Percentiles rank a stretch among this genome's conserved stretches.
Evolutionary conservation across 2,113 vertebrate species (phyloP).

Genomic region (Ellobius talpinus): DNA sequence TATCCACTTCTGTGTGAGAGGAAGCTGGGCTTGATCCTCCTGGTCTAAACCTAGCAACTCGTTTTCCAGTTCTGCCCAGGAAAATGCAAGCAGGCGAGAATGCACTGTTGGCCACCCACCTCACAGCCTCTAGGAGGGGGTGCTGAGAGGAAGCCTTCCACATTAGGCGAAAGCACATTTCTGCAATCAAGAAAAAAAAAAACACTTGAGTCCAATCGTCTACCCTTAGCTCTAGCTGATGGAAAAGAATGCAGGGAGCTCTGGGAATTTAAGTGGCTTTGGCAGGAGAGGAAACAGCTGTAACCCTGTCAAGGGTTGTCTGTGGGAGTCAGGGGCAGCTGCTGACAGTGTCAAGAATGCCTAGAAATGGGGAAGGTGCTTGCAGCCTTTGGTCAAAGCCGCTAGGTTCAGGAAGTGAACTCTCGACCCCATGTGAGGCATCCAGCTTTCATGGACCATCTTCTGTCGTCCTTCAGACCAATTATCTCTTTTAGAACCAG

Average conservation of each 20-base stretch:
- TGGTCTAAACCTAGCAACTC: constrained; percentile 39
- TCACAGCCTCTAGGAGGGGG: constrained; percentile 2
- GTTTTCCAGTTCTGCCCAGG: constrained; percentile 53
- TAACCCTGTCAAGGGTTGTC: not conserved
- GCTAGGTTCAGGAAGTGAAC: not conserved
- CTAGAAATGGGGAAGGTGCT: not conserved
- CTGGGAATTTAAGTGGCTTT: not conserved
- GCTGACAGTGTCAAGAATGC: constrained; percentile 23
- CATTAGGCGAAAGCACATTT: not conserved
- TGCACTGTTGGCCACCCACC: constrained; percentile 53
- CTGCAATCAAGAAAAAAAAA: constrained; percentile 27
- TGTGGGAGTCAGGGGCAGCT: not conserved
- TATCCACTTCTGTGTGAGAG: not conserved
- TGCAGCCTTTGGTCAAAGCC: not conserved
- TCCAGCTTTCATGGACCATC: not conserved
- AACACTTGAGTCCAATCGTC: not conserved
- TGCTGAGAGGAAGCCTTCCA: constrained; percentile 10
- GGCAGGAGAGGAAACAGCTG: constrained; percentile 62
- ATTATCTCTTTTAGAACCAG: constrained; percentile 26
- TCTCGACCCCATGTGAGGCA: not conserved
- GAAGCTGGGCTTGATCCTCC: not conserved
- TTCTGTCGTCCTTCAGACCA: not conserved
- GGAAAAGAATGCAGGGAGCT: constrained; percentile 59
- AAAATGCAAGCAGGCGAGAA: constrained; percentile 42
- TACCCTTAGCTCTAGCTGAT: not conserved